Evolutionary conservation across 2,888 invertebrate species (phyloP), one percentile per base, ranked within the genome.

Genomic region (Netelia inedita): DNA sequence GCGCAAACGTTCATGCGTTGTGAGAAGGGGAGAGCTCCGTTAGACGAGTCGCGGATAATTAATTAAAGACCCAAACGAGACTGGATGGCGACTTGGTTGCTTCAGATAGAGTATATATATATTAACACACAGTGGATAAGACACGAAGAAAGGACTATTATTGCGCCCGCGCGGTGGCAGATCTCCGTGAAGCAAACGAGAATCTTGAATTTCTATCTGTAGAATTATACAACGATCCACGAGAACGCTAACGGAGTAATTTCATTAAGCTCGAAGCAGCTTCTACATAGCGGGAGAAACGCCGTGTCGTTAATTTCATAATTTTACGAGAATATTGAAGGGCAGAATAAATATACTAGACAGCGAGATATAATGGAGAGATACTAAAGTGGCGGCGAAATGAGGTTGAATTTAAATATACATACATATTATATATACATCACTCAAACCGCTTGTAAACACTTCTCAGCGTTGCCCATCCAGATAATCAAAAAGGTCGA

Each of bases 41-140:
- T 57, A 21, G 76, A 72, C 65, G 59, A 72, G 65, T n/a, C 43
- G 57, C 59, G 72, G 68, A 74, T 82, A 76, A 82, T 82, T 82
- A 71, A 82, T 82, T 82, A 46, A 82, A 71, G 72, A 76, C 76
- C 46, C 82, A 66, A 82, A 66, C 82, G 76, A 72, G 66, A 72
- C 72, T 65, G 23, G 66, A 46, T 65, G 57, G 55, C 63, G 61
- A 57, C 71, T 72, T 72, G 57, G 53, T 72, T 19, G 21, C 46
- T 69, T 66, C 5, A 43, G 50, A 35, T 74, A 53, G 63, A 19
- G 23, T 68, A 59, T 46, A 53, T 68, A 41, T 74, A 74, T 43
- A 61, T 65, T n/a, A n/a, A 43, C 19, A 76, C 50, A 61, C 59
- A 28, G 53, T 71, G 69, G 53, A 69, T 69, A 35, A 63, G 57